phyloP scores from a whole-genome alignment of 2,797 vertebrate genomes.

The Hydrolagus colliei region DNA sequence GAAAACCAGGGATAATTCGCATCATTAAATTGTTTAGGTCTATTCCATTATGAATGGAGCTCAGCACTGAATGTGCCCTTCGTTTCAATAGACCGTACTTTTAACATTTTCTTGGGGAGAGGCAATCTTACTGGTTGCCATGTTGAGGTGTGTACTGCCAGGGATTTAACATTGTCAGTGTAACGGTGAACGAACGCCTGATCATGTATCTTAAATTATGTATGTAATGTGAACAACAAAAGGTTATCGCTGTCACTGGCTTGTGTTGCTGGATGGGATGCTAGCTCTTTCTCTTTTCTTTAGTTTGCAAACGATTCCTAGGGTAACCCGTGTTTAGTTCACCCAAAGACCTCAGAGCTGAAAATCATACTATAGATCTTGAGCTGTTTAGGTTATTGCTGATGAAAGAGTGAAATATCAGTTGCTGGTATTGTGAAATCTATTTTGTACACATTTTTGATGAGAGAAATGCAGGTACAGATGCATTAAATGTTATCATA shows the following conservation, averaged over 20 bases:
- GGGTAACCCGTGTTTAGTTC: no score
- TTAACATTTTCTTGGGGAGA: neutral
- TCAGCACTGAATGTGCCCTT: neutral
- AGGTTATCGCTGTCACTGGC: neutral
- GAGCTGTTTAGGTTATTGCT: neutral
- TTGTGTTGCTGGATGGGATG: neutral
- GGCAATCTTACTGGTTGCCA: neutral
- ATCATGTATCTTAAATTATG: neutral
- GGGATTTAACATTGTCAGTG: neutral
- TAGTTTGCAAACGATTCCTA: no score
- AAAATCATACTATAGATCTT: no score
- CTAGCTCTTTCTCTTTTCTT: neutral
- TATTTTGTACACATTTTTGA: slow-evolving; percentile 27
- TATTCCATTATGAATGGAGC: neutral
- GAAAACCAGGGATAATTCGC: neutral
- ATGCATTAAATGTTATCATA: slow-evolving; percentile 29
- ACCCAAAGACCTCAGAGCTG: no score
- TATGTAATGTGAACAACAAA: no score
- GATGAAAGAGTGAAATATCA: neutral
- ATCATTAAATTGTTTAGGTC: neutral
- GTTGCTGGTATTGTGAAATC: slow-evolving; percentile 18
- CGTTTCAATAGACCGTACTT: neutral
- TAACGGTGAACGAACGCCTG: neutral
- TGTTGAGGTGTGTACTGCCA: neutral
- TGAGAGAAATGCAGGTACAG: slow-evolving; percentile 25